phyloP scores from a whole-genome alignment of 2,888 invertebrate genomes.

The Rhagonycha fulva region DNA sequence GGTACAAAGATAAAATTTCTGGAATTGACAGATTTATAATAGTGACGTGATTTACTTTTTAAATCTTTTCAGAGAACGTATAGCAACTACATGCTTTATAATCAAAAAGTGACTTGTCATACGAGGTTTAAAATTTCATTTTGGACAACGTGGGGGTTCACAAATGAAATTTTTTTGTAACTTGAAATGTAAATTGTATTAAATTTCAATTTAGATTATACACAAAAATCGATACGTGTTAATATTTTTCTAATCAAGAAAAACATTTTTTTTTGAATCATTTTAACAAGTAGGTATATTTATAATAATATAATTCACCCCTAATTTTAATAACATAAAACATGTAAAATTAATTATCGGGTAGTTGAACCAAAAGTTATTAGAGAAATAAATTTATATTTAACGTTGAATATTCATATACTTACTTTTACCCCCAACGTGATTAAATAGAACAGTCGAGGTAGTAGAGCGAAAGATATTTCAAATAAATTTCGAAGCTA shows the following conservation, averaged over 20 bases:
- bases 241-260: no score
- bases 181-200: neutral
- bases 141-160: neutral
- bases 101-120: neutral
- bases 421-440: constrained; percentile 11
- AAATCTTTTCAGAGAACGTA: neutral
- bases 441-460: neutral
- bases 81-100: neutral
- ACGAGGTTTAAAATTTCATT: neutral
- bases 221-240: no score
- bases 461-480: neutral
- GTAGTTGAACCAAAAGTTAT: neutral
- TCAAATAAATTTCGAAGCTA: neutral
- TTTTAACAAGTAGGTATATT: no score
- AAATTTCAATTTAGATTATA: no score
- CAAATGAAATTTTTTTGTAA: neutral
- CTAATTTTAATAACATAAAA: neutral
- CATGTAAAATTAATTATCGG: neutral
- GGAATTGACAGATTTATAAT: neutral
- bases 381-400: neutral
- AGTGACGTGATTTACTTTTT: neutral
- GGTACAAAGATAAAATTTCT: neutral
- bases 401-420: neutral
- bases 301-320: no score
- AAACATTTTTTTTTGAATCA: no score